Evolutionary conservation across 2,888 invertebrate species (phyloP).

Genomic region (Hecatera dysodea): DNA sequence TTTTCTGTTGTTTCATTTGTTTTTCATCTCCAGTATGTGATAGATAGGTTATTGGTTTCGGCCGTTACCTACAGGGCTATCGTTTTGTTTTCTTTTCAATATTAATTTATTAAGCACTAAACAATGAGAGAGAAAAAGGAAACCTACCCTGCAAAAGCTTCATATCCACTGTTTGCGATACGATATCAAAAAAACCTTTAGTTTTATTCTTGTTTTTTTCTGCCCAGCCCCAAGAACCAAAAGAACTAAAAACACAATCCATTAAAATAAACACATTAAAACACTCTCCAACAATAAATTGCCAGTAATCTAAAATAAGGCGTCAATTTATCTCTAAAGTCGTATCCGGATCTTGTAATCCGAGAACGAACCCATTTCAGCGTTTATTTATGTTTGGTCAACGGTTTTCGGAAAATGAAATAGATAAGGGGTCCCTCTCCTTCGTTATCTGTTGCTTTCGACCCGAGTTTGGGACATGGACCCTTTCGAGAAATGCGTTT

Average conservation of each 20-base stretch:
- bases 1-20: too few species aligned
- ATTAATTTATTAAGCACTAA: too few species aligned
- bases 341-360: conserved; percentile 67
- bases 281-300: conserved; percentile 46
- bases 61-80: too few species aligned
- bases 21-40: too few species aligned
- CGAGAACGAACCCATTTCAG: conserved; percentile 78
- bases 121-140: too few species aligned
- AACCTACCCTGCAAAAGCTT: too few species aligned
- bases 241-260: neutral
- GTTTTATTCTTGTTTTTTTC: too few species aligned
- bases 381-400: conserved; percentile 87
- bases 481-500: conserved; percentile 63
- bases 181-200: neutral
- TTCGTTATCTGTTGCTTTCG: conserved; percentile 68
- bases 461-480: conserved; percentile 47
- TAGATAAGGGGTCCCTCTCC: conserved; percentile 74
- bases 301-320: conserved; percentile 55
- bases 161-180: too few species aligned
- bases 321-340: conserved; percentile 55
- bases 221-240: neutral
- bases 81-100: too few species aligned
- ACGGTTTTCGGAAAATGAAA: conserved; percentile 84
- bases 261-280: conserved; percentile 50
- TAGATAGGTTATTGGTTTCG: too few species aligned